Conservation (phyloP, 2,797 vertebrate genomes). For the Phalloptychus januarius region DNA sequence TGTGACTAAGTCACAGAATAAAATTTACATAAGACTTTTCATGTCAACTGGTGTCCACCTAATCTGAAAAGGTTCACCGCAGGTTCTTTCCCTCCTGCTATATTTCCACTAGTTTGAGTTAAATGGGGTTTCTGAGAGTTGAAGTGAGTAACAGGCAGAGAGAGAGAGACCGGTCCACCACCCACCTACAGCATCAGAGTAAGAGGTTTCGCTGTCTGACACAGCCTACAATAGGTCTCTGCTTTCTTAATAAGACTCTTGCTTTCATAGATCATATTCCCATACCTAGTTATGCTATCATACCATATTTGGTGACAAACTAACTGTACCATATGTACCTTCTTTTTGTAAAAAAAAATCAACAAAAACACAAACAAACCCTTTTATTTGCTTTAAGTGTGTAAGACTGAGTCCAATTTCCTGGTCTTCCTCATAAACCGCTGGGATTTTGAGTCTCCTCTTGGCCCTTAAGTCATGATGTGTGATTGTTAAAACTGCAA, state of each 20-base stretch:
- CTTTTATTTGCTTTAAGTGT: neutral
- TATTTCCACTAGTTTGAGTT: slow-evolving; percentile 17
- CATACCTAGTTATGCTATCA: neutral
- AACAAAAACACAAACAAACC: neutral
- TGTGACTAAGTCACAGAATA: slow-evolving; percentile 37
- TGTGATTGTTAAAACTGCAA: neutral
- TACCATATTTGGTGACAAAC: neutral
- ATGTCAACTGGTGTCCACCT: slow-evolving; percentile 26
- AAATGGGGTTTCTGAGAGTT: slow-evolving; percentile 16
- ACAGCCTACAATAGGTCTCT: slow-evolving; percentile 20
- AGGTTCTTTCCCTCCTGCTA: slow-evolving; percentile 5
- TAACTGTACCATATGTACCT: neutral
- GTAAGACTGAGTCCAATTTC: neutral
- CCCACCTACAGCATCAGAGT: slow-evolving; percentile 31
- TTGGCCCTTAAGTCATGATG: neutral
- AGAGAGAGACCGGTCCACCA: slow-evolving; percentile 17
- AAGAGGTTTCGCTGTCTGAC: slow-evolving; percentile 34
- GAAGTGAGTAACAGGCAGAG: slow-evolving; percentile 38
- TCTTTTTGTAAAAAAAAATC: neutral
- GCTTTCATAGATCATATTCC: neutral
- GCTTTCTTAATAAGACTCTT: slow-evolving; percentile 51
- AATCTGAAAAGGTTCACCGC: slow-evolving; percentile 19
- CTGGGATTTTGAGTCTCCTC: neutral
- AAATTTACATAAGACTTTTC: slow-evolving; percentile 4
- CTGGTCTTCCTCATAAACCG: neutral